These are phyloP conservation scores for Brachynemurus nebulosus DNA, from an alignment of 2,888 invertebrate genomes.

Conservation along the genomic window DNA sequence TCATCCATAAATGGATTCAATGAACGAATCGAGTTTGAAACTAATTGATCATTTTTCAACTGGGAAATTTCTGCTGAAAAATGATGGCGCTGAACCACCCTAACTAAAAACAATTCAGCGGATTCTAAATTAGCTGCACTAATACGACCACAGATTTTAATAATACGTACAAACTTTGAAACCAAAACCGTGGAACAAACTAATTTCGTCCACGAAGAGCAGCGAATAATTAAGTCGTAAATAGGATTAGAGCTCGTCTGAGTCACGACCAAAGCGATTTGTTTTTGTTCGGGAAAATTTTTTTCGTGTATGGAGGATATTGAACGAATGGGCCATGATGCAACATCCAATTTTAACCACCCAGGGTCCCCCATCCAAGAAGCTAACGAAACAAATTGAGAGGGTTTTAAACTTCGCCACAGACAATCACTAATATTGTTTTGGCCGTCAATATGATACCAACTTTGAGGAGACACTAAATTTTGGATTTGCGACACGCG, in stretches of 20 bases:
- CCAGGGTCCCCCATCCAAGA: background rate
- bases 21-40: too few species aligned
- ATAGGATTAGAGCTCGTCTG: background rate
- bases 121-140: too few species aligned
- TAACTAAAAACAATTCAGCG: too few species aligned
- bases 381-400: background rate
- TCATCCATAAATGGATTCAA: too few species aligned
- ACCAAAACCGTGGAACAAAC: background rate
- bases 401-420: background rate
- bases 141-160: too few species aligned
- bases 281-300: background rate
- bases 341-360: constrained; percentile 1
- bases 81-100: too few species aligned
- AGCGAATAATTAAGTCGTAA: background rate
- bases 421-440: constrained; percentile 3
- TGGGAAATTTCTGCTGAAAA: too few species aligned
- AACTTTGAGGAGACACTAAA: background rate
- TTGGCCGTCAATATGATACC: background rate
- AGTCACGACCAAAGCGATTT: background rate
- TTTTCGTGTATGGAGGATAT: background rate
- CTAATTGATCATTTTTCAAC: too few species aligned
- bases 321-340: background rate
- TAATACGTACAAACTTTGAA: background rate
- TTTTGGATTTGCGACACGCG: background rate
- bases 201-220: background rate